Conservation (phyloP, 2,888 invertebrate genomes). For the Spicauda simplicius region DNA sequence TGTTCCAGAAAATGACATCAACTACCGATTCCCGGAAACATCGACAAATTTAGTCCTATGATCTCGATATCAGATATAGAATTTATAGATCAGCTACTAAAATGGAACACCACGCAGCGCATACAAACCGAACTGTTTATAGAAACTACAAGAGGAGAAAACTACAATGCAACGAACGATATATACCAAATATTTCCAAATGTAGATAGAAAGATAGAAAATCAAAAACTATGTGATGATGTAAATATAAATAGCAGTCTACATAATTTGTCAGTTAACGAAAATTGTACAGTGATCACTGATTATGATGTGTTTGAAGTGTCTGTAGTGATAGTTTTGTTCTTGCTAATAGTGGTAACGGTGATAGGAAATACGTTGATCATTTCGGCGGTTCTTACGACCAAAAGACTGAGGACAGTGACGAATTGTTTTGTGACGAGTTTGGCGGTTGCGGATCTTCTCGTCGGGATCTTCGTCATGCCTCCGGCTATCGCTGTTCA, state of each 20-base stretch:
- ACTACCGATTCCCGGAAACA: slow-evolving; percentile 21
- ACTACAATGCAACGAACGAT: slow-evolving; percentile 57
- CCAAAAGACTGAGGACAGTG: slow-evolving; percentile 94
- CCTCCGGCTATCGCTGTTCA: slow-evolving; percentile 97
- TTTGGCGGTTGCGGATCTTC: slow-evolving; percentile 95
- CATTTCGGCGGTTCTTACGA: slow-evolving; percentile 94
- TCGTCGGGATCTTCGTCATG: slow-evolving; percentile 97
- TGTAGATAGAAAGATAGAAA: slow-evolving; percentile 46
- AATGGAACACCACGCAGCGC: slow-evolving; percentile 67
- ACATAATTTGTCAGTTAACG: slow-evolving; percentile 45
- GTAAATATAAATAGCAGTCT: slow-evolving; percentile 44
- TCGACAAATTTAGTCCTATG: slow-evolving; percentile 60
- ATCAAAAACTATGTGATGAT: slow-evolving; percentile 34
- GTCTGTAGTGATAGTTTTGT: slow-evolving; percentile 86
- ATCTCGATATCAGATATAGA: slow-evolving; percentile 61
- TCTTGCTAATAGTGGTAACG: slow-evolving; percentile 88
- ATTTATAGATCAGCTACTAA: slow-evolving; percentile 51
- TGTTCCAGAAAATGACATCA: slow-evolving; percentile 49
- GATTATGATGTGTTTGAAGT: slow-evolving; percentile 79
- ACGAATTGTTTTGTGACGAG: slow-evolving; percentile 98
- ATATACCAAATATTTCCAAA: slow-evolving; percentile 59
- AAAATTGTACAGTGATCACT: slow-evolving; percentile 46
- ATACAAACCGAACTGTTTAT: slow-evolving; percentile 57
- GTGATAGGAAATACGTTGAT: slow-evolving; percentile 95
- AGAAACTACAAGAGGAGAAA: slow-evolving; percentile 66